Base-by-base conservation (phyloP, 2,113 vertebrate species). In the Pseudopipra pipra region DNA sequence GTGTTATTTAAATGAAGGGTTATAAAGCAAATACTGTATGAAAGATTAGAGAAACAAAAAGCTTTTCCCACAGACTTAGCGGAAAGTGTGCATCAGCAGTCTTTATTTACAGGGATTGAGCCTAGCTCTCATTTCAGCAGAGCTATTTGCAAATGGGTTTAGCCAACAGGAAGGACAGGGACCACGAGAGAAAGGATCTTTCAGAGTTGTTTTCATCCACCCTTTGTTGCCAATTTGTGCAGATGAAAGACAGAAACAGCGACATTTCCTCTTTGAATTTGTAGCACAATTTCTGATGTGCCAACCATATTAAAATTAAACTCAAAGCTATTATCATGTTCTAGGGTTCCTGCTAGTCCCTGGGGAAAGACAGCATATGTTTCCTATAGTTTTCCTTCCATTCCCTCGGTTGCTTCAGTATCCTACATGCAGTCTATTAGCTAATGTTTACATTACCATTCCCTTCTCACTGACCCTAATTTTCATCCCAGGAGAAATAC, bases 181-280 rank as follows among this genome's bases (percentile, higher is more conserved):
- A 66, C 93, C 84, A 56, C 54, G 73, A 94, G 77, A 96, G 82
- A 92, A 91, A 63, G 68, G 66, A 24, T 95, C 81, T 95, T 95
- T 92, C 72, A 74, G 66, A 96, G 58, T 85, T 7, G 1, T 96
- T 97, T 96, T 88, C 86, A 82, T 87, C 88, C 61, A 49, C 46
- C 28, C 75, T 74, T 87, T 92, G 65, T 75, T 91, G 71, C 62
- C 63, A 71, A 0, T 79, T 85, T 92, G 61, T 84, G 82, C 92
- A 90, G 86, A 87, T 86, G 68, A 95, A 80, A 93, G 68, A 39
- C 79, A 90, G 65, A 78, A 87, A 55, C 75, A 68, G 55, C 78
- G 77, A 31, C 44, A 25, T 62, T 91, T 96, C 90, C 56, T 92
- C 79, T 89, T 63, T 66, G 84, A 91, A 76, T 94, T 81, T 89